Base-by-base conservation (phyloP, 2,888 invertebrate genomes). In the Drosophila histrio region DNA sequence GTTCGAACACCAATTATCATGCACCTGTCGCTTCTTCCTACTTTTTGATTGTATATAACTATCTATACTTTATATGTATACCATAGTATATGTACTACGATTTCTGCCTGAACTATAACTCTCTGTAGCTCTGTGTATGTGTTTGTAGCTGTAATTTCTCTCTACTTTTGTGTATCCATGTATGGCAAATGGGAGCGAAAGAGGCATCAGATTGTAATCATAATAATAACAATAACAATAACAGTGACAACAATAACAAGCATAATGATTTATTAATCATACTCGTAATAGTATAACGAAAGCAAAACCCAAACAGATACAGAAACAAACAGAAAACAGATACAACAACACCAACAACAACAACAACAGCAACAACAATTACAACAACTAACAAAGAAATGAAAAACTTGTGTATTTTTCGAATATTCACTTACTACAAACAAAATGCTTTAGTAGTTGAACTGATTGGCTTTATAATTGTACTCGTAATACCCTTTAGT, bases 161-260 rank as follows among this genome's bases (percentile, higher is more conserved):
- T 58, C 32, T 53, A 43, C 61, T 61, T 79, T 74, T 88, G 77
- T 88, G 73, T 84, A 84, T 72, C 70, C 84, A 85, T 87, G 89
- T 89, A 89, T 89, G 89, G 88, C 87, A 88, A 90, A 87, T 90
- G 90, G 90, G 90, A 90, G 90, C 89, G 90, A 90, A 90, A 90
- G 90, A 90, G 89, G 82, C 81, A 89, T 90, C 90, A 90, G 90
- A 90, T 90, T 87, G 71, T 77, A 84, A 84, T 77, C 72, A 84
- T 73, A 77, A 80, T 77, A 84, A 82, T 70, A 75, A 71, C 43
- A 57, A 61, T 50, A 69, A 72, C 60, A 59, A 65, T 47, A 43
- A 52, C 58, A 62, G 72, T 41, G 71, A 54, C 34, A 71, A 67
- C 44, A 47, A 58, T 43, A 69, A 62, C 54, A 69, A 75, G 36